These are phyloP conservation scores for Bactericera cockerelli DNA, from an alignment of 1,140 invertebrate genomes.

Conservation along the genomic window DNA sequence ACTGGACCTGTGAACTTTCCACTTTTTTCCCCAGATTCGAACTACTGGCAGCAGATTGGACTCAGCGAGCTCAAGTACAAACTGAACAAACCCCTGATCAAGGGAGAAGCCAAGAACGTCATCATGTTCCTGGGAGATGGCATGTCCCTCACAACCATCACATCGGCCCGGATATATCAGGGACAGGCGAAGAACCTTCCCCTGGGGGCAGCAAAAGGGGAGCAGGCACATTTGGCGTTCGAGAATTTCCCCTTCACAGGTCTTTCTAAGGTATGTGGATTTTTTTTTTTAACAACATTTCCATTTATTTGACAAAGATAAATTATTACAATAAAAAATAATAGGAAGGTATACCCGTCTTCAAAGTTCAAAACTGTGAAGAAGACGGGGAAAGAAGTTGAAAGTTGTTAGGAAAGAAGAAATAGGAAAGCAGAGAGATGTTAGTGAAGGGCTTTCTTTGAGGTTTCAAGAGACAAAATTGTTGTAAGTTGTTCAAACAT, in stretches of 20 bases:
- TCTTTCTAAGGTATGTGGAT: slow-evolving; percentile 48
- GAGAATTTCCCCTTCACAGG: slow-evolving; percentile 60
- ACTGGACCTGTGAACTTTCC: too few relatives aligned
- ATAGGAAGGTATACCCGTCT: too few relatives aligned
- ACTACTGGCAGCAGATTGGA: slow-evolving; percentile 4
- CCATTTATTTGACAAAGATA: too few relatives aligned
- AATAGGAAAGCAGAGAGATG: too few relatives aligned
- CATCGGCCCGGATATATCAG: slow-evolving; percentile 45
- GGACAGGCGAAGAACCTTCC: slow-evolving; percentile 37
- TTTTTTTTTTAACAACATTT: too few relatives aligned
- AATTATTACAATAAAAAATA: too few relatives aligned
- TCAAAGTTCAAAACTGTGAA: too few relatives aligned
- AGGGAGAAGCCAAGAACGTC: slow-evolving; percentile 43
- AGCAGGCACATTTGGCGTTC: slow-evolving; percentile 50
- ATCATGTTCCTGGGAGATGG: slow-evolving; percentile 64
- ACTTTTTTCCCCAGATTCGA: not conserved
- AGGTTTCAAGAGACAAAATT: too few relatives aligned
- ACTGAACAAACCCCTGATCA: slow-evolving; percentile 16
- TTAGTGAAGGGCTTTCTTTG: too few relatives aligned
- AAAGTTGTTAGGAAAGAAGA: too few relatives aligned
- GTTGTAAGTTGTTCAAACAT: too few relatives aligned
- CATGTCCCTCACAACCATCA: slow-evolving; percentile 52
- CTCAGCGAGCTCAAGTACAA: slow-evolving; percentile 6
- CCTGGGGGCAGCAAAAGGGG: slow-evolving; percentile 32
- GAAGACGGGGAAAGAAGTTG: too few relatives aligned